A percentile compares a stretch with the other conserved stretches of the same genome.
Conservation (phyloP, 1,140 invertebrate species). For the Drosophila tropicalis region DNA sequence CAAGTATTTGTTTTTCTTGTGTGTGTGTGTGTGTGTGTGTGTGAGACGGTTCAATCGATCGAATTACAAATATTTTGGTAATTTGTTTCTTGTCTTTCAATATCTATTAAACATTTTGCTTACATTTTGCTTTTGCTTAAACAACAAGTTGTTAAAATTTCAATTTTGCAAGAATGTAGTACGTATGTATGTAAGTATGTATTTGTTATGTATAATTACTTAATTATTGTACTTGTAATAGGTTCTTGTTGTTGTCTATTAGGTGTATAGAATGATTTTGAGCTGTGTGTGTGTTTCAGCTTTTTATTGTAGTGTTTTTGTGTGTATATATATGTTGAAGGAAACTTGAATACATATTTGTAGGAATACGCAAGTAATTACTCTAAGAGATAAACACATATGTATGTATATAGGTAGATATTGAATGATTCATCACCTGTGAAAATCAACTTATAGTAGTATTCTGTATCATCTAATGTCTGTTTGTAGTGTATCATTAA, state of each 20-base stretch:
- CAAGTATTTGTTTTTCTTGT: background rate
- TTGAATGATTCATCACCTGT: slow-evolving; percentile 30
- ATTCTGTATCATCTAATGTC: background rate
- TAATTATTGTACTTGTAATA: slow-evolving; percentile 14
- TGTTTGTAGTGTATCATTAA: slow-evolving; percentile 34
- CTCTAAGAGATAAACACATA: slow-evolving; percentile 14
- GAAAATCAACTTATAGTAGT: slow-evolving; percentile 21
- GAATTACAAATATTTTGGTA: background rate
- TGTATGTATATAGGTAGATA: slow-evolving; percentile 21
- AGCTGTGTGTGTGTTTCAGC: slow-evolving; percentile 29
- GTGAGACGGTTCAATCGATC: slow-evolving; percentile 29
- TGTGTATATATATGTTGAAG: background rate
- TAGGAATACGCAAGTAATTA: slow-evolving; percentile 11
- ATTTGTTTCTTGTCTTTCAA: background rate
- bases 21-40: slow-evolving; percentile 1
- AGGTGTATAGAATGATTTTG: slow-evolving; percentile 71
- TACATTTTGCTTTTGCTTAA: too few relatives aligned
- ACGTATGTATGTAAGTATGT: background rate
- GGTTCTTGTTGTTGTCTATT: slow-evolving; percentile 9
- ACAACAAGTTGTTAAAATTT: slow-evolving; percentile 8
- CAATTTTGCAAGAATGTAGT: background rate
- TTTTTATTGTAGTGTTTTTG: slow-evolving; percentile 16
- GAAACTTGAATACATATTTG: slow-evolving; percentile 2
- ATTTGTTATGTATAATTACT: slow-evolving; percentile 37
- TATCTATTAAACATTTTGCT: background rate